These are phyloP conservation scores for Sebastes steindachneri DNA, from an alignment of 2,797 vertebrate genomes.

Conservation along the genomic window DNA sequence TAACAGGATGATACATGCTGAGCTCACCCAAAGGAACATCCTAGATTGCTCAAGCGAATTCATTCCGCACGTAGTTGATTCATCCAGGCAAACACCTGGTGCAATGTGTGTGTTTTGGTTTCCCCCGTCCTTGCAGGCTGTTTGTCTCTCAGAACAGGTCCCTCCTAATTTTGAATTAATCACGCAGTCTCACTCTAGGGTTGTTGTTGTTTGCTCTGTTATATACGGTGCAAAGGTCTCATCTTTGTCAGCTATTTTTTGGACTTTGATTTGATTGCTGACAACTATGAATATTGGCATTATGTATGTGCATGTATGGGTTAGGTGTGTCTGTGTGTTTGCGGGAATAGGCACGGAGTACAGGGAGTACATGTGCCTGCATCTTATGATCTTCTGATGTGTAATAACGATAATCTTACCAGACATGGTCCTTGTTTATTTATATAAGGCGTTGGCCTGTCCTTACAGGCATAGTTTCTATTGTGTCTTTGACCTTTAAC, in stretches of 20 bases:
- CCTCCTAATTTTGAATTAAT: constrained; percentile 19
- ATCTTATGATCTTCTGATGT: background rate
- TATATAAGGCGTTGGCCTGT: background rate
- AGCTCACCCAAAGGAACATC: constrained; percentile 52
- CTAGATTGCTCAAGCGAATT: constrained; percentile 60
- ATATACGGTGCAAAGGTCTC: constrained; percentile 8
- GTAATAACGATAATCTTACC: background rate
- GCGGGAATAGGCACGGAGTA: background rate
- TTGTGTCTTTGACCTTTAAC: constrained; percentile 64
- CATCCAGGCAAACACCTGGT: constrained; percentile 2
- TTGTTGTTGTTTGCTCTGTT: constrained; percentile 11
- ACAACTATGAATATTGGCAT: background rate
- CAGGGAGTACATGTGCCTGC: background rate
- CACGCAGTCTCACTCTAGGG: background rate
- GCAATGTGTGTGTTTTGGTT: background rate
- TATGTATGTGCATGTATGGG: background rate
- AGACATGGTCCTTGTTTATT: constrained; percentile 16
- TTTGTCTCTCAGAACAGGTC: constrained; percentile 20
- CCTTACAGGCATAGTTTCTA: constrained; percentile 2
- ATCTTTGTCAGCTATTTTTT: background rate
- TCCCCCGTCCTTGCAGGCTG: constrained; percentile 1
- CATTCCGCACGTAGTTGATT: background rate
- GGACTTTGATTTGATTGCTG: constrained; percentile 1
- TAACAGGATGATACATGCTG: constrained; percentile 47
- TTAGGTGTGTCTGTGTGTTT: constrained; percentile 8